Evolutionary conservation across 2,113 vertebrate genomes (phyloP), one percentile per base, ranked within the genome.

Genomic region (Pangasianodon hypophthalmus): DNA sequence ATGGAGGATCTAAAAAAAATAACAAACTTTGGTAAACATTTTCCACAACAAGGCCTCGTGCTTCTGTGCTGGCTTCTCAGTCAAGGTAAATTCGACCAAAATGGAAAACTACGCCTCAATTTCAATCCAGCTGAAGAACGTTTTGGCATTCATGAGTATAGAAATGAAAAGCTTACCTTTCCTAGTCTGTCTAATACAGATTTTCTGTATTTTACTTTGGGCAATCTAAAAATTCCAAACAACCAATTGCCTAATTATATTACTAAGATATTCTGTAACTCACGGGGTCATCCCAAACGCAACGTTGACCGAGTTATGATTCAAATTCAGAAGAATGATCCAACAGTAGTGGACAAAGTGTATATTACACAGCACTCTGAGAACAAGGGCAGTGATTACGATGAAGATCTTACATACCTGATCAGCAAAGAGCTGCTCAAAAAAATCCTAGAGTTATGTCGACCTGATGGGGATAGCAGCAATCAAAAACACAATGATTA

Each of bases 31-130:
- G 73, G 73, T 29, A 62, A 87, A 48, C 0, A 29, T 0, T 26
- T 29, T 77, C 69, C 86, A 56, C 9, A 52, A 56, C 48, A 52
- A 26, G 85, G 85, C 1, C 86, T 87, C 3, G 6, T 13, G 54
- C 37, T 80, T 48, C 41, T 87, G 24, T 79, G 54, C 50, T 80
- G 73, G 73, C 73, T 87, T 21, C 37, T 87, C 9, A 2, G 56
- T 21, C 54, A 62, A 46, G 73, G 73, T 60, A 16, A 60, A 48
- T 48, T 62, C 0, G 87, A 88, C 54, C 54, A 88, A 58, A 88
- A 88, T 32, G 73, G 86, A 60, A 67, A 79, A 29, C 41, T 87
- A 44, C 73, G 7, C 3, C 73, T 87, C 6, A 79, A 87, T 79
- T 60, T 87, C 37, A 32, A 79, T 52, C 73, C 73, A n/a, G 0